Conservation (phyloP, 2,797 vertebrate genomes). For the Sebastes wilsoni region DNA sequence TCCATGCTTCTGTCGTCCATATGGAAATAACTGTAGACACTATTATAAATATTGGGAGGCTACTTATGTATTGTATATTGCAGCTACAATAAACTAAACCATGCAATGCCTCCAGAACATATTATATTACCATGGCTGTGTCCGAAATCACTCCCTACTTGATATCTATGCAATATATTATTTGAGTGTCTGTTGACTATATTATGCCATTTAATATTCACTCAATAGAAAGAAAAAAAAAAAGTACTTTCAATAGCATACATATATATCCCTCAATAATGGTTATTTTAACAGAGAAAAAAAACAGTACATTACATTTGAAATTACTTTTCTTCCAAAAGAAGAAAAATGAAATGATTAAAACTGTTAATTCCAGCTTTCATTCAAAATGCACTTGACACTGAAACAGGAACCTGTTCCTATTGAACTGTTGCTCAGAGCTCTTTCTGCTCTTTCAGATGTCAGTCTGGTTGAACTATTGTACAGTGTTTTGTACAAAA, state of each 20-base stretch:
- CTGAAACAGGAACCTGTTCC: too few species aligned
- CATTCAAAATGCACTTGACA: too few species aligned
- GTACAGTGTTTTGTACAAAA: too few species aligned
- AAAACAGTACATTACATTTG: too few species aligned
- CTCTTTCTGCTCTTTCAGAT: too few species aligned
- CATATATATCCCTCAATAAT: too few species aligned
- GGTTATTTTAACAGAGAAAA: too few species aligned
- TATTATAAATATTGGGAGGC: background rate
- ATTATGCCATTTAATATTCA: background rate
- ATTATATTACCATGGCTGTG: background rate
- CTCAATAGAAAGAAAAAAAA: background rate
- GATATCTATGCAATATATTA: background rate
- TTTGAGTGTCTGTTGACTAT: background rate
- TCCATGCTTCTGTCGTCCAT: background rate
- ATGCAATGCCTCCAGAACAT: background rate
- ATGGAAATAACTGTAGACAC: background rate
- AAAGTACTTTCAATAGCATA: background rate
- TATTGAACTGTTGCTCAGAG: too few species aligned
- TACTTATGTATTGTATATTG: background rate
- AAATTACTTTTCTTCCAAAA: too few species aligned
- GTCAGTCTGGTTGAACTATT: too few species aligned
- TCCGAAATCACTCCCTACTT: background rate
- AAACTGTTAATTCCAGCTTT: accelerated
- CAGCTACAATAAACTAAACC: background rate
- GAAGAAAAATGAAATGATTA: too few species aligned